Evolutionary conservation across 2,797 vertebrate genomes (phyloP), one percentile per base, ranked within the genome.

Genomic region (Mormyrops boulengeri): DNA sequence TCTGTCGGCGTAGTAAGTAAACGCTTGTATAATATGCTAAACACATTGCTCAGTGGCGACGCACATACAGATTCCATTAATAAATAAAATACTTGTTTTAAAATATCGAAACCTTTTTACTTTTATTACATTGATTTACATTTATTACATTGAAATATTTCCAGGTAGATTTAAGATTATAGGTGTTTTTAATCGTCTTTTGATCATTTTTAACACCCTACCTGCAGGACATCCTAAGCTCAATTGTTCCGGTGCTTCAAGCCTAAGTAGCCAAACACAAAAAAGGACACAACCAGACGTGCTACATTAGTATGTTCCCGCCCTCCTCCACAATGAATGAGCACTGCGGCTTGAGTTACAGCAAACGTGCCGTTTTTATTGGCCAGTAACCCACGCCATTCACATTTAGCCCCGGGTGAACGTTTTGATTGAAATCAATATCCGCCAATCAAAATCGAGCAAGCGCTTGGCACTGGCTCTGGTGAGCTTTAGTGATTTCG

Each of bases 301-400:
- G 89, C 60, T 90, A n/a, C 30, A 14, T 19, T 73, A 53, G 34
- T 38, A 88, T 38, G 34, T 7, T 17, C 85, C 88, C 90, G 38
- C 88, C 88, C 53, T 80, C n/a, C 11, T 14, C 14, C 22, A 22
- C 34, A 9, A 47, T 5, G 60, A 41, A 52, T 90, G 85, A 53
- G 80, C 17, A 6, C 47, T 88, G 12, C 17, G 11, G 17, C 47
- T 73, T 44, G 2, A 49, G 2, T 22, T 19, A 17, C 41, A 60
- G 1, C 34, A 55, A n/a, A 62, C 5, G 17, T 4, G 4, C 17
- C 6, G 19, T 77, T 88, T 38, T 69, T 69, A 91, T 91, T 93
- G 89, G 91, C 34, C 90, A 30, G 30, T 62, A 19, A 8, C 1
- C 50, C 52, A 89, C 57, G 87, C 47, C 90, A 84, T 60, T 90